A percentile compares a stretch with the other conserved stretches of the same genome.
Evolutionary conservation across 2,797 vertebrate genomes (phyloP).

Genomic region (Potorous gilbertii): DNA sequence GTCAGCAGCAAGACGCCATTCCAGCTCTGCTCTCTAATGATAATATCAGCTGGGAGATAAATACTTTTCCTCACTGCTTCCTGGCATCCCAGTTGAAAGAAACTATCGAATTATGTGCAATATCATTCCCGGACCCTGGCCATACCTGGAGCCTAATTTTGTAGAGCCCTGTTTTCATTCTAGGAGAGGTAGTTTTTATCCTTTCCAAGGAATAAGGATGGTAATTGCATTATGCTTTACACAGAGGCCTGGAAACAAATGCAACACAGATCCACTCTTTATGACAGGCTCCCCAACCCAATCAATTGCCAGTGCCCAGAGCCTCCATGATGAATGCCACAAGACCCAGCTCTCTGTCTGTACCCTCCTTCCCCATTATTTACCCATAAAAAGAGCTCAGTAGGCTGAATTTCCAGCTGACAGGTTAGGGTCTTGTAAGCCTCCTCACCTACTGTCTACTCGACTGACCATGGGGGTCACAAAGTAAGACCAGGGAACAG

Average conservation of each 20-base stretch:
- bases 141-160: conserved; percentile 72
- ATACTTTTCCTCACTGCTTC: conserved; percentile 27
- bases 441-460: neutral
- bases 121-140: conserved; percentile 50
- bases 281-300: neutral
- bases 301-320: neutral
- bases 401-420: neutral
- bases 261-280: neutral
- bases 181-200: conserved; percentile 60
- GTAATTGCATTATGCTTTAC: conserved; percentile 75
- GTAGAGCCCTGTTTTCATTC: conserved; percentile 72
- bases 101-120: conserved; percentile 45
- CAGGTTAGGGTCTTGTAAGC: neutral
- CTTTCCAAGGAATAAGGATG: conserved; percentile 68
- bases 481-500: neutral
- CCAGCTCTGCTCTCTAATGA: neutral
- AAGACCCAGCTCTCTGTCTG: neutral
- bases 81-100: conserved; percentile 70
- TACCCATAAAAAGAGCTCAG: neutral
- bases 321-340: neutral
- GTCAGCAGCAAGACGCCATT: neutral
- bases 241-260: conserved; percentile 61
- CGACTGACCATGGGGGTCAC: neutral
- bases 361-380: neutral
- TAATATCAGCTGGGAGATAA: conserved; percentile 48